Percentiles rank a stretch among this genome's conserved stretches.
Evolutionary conservation across 1,140 invertebrate genomes (phyloP).

Genomic region (Antheraea mylitta): DNA sequence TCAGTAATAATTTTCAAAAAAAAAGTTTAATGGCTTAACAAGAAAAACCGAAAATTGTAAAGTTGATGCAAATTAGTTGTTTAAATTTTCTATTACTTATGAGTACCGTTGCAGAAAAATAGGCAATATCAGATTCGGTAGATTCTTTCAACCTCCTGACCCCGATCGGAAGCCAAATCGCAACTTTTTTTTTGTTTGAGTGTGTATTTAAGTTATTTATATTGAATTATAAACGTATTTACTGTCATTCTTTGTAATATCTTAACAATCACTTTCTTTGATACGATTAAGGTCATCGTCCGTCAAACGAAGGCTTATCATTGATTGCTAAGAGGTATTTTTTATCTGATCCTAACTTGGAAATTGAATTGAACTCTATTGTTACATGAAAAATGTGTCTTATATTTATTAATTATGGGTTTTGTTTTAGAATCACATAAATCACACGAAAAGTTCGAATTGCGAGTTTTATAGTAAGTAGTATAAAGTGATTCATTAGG

Average conservation of each 20-base stretch:
- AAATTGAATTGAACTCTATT: no score
- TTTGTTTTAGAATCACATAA: no score
- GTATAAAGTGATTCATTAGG: no score
- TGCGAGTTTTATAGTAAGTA: no score
- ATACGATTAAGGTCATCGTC: not conserved
- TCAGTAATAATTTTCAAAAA: no score
- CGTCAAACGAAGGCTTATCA: no score
- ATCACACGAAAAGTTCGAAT: no score
- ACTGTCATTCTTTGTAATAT: not conserved
- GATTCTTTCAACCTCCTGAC: not conserved
- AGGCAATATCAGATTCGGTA: not conserved
- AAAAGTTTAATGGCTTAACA: not conserved
- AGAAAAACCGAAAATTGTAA: not conserved
- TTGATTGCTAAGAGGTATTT: no score
- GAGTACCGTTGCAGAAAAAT: not conserved
- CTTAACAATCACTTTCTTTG: not conserved
- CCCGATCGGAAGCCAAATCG: not conserved
- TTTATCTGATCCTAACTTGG: no score
- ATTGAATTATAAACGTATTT: conserved; percentile 1
- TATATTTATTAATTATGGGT: no score
- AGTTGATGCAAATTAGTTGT: not conserved
- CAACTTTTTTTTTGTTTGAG: not conserved
- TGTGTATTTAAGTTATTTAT: conserved; percentile 1
- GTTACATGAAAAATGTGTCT: no score
- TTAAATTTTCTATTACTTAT: not conserved